Base-by-base conservation (phyloP, 2,113 vertebrate species). In the Callipepla californica region DNA sequence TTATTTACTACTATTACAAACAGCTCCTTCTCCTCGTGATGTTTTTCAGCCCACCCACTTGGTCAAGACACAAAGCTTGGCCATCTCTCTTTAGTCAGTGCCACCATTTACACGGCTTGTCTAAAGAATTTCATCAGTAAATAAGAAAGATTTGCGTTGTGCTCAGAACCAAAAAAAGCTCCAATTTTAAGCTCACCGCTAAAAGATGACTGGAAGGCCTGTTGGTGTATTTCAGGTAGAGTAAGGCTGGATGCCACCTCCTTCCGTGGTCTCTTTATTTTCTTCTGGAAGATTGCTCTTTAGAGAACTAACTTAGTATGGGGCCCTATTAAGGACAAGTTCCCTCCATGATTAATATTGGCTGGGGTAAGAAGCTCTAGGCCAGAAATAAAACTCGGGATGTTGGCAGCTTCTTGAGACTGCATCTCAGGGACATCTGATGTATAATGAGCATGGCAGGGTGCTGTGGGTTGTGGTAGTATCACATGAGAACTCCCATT, bases 381-480 rank as follows among this genome's bases (percentile, higher is more conserved):
- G 48, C 80, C 80, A 26, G 48, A 85, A 74, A 75, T 8, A 11
- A 28, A 0, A 30, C 75, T 79, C 75, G 69, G n/a, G 59, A 21
- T 12, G 26, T 6, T 86, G 73, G 34, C 0, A 6, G 57, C 26
- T 65, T 87, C 82, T 7, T 51, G 87, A 70, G 55, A n/a, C n/a
- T 21, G 20, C 10, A 4, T 36, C 36, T 55, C 36, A 66, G 57
- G 20, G 17, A 20, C 1, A 3, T 55, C 44, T 0, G 9, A 51
- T n/a, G 22, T 63, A 42, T 2, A 1, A 44, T 19, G 14, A 40
- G 10, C 30, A 4, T 0, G 1, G 48, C 1, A 32, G 61, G 11
- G 26, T 57, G 17, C 25, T 34, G 63, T 55, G 32, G 15, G 30
- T 36, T 69, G 61, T 61, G 62, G 63, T 73, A 58, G 30, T 36